A percentile compares a stretch with the other conserved stretches of the same genome.
phyloP scores from a whole-genome alignment of 2,888 invertebrate species.

The Xylophagus ater region DNA sequence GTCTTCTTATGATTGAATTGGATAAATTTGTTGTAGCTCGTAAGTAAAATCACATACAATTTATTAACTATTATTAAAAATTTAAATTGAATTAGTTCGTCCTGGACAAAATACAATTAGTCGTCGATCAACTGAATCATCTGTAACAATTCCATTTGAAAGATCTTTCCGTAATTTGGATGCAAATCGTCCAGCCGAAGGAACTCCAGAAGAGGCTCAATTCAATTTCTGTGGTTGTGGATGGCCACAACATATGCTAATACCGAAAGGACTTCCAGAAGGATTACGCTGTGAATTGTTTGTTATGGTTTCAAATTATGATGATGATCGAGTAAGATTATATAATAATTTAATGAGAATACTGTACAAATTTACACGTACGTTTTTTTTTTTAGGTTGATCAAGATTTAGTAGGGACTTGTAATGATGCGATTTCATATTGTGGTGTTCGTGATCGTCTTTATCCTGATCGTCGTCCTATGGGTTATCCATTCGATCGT shows the following conservation, averaged over 20 bases:
- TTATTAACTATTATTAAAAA: too few relatives aligned
- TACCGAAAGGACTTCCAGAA: slow-evolving; percentile 52
- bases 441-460: slow-evolving; percentile 65
- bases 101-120: slow-evolving; percentile 52
- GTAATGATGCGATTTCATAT: slow-evolving; percentile 65
- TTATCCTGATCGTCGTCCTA: slow-evolving; percentile 68
- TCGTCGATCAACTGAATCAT: slow-evolving; percentile 53
- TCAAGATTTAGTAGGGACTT: slow-evolving; percentile 40
- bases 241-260: slow-evolving; percentile 66
- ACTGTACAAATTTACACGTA: not conserved
- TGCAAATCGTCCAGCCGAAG: slow-evolving; percentile 42
- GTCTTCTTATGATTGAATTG: slow-evolving; percentile 48
- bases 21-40: slow-evolving; percentile 48
- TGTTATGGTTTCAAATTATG: slow-evolving; percentile 60
- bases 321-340: slow-evolving; percentile 40
- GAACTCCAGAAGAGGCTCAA: slow-evolving; percentile 37
- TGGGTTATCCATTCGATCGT: slow-evolving; percentile 82
- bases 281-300: slow-evolving; percentile 56
- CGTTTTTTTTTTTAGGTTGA: slow-evolving; percentile 25
- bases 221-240: slow-evolving; percentile 77
- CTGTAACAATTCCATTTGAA: slow-evolving; percentile 68
- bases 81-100: too few relatives aligned
- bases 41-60: slow-evolving; percentile 38
- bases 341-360: not conserved
- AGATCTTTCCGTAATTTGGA: slow-evolving; percentile 60